Evolutionary conservation across 2,888 invertebrate genomes (phyloP).

Genomic region (Cenopis cana): DNA sequence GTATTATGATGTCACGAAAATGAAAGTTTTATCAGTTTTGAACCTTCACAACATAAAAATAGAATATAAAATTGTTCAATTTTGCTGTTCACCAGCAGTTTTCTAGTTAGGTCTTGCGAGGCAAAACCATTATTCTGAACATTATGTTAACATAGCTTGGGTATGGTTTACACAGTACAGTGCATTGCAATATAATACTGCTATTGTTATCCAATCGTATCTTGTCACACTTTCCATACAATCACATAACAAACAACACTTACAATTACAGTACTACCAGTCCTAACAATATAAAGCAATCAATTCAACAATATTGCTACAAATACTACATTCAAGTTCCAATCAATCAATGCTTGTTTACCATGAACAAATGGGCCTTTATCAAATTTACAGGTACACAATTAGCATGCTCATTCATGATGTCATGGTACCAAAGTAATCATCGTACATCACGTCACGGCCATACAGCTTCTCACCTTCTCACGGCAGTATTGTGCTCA

Average conservation of each 20-base stretch:
- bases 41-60: neutral
- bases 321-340: neutral
- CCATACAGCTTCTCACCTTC: constrained; percentile 49
- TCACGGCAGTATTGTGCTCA: constrained; percentile 54
- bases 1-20: neutral
- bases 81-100: no score
- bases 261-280: neutral
- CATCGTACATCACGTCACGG: constrained; percentile 52
- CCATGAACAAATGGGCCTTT: constrained; percentile 5
- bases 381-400: constrained; percentile 47
- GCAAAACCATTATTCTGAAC: no score
- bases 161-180: no score
- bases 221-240: no score
- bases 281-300: neutral
- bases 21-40: neutral
- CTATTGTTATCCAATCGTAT: no score
- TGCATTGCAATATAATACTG: no score
- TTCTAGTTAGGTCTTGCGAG: no score
- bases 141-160: no score
- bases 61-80: no score
- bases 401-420: constrained; percentile 64
- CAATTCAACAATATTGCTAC: neutral
- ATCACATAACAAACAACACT: neutral
- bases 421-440: constrained; percentile 61
- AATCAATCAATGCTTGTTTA: neutral